A percentile compares a stretch with the other conserved stretches of the same genome.
phyloP scores from a whole-genome alignment of 92 coral and sea anemone species.

The Porites rus region DNA sequence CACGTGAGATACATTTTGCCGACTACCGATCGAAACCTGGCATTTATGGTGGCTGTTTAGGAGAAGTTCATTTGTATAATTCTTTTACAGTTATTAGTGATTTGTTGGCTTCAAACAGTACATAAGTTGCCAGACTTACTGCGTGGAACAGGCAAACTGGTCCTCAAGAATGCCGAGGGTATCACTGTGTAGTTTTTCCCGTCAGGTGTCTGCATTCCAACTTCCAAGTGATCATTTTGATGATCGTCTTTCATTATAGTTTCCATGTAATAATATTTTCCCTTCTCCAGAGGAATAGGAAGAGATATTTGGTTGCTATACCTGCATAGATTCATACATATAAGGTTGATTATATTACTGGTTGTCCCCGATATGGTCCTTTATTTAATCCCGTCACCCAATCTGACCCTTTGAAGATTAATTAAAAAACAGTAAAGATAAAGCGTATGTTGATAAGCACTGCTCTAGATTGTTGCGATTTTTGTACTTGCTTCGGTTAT shows the following conservation, averaged over 20 bases:
- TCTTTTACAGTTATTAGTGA: no score
- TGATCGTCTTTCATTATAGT: constrained; percentile 79
- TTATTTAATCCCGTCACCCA: background rate
- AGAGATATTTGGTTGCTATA: constrained; percentile 58
- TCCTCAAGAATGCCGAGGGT: constrained; percentile 72
- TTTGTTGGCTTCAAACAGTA: no score
- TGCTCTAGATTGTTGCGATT: no score
- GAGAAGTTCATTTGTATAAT: no score
- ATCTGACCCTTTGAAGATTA: no score
- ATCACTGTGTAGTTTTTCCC: constrained; percentile 66
- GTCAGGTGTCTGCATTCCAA: constrained; percentile 75
- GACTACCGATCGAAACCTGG: no score
- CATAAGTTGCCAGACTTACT: constrained; percentile 7
- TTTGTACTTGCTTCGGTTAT: no score
- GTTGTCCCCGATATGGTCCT: background rate
- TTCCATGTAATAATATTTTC: constrained; percentile 76
- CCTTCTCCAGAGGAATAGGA: constrained; percentile 56
- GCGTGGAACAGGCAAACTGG: background rate
- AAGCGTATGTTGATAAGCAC: no score
- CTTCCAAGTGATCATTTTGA: constrained; percentile 71
- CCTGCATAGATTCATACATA: background rate
- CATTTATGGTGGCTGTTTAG: no score
- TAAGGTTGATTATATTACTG: background rate
- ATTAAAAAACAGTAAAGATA: no score
- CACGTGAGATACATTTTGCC: no score